Percentiles rank a stretch among this genome's conserved stretches.
Evolutionary conservation across 2,797 vertebrate species (phyloP).

Genomic region (Peromyscus melanophrys): DNA sequence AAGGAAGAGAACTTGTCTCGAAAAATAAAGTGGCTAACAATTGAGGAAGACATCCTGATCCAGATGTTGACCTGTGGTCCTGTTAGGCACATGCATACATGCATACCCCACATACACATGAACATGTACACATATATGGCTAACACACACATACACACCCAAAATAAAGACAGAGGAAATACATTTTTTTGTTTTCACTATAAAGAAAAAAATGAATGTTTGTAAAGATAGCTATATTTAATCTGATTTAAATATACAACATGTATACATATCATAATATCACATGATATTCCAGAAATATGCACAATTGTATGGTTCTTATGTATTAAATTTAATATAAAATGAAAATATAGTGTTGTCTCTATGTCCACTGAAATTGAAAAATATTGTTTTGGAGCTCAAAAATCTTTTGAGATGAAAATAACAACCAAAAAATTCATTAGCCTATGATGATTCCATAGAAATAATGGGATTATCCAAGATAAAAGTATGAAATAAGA

Average conservation of each 20-base stretch:
- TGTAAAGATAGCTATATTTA: not conserved
- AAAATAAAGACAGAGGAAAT: not conserved
- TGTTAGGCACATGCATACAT: not conserved
- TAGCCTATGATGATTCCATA: not conserved
- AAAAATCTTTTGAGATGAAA: constrained; percentile 32
- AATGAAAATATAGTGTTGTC: not conserved
- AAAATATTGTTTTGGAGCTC: constrained; percentile 52
- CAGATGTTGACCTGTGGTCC: not conserved
- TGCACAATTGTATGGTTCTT: not conserved
- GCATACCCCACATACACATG: not conserved
- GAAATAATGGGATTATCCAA: not conserved
- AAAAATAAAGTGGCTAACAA: not conserved
- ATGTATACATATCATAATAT: not conserved
- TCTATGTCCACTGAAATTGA: not conserved
- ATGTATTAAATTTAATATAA: not conserved
- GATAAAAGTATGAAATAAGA: constrained; percentile 4
- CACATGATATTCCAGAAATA: not conserved
- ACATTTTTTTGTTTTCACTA: not conserved
- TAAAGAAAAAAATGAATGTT: not conserved
- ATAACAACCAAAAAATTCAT: not conserved
- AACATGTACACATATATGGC: not conserved
- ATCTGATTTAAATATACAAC: not conserved
- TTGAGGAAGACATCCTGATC: not conserved
- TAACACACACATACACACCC: not conserved
- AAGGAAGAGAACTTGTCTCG: not conserved